Evolutionary conservation across 2,797 vertebrate species (phyloP), one percentile per base, ranked within the genome.

Genomic region (Cuniculus paca): DNA sequence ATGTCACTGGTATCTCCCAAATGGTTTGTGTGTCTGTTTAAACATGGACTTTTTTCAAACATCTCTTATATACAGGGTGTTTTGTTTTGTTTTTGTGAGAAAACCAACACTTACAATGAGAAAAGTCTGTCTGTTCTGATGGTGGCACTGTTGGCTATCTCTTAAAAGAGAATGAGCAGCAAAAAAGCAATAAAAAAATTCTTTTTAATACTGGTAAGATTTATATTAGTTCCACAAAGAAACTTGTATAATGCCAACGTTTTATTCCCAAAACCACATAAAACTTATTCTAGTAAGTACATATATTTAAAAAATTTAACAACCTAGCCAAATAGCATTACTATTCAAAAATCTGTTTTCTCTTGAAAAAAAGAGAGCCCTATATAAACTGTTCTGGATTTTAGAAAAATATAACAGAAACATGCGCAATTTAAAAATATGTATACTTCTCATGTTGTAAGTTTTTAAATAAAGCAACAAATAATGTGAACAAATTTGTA

Each of bases 101-200:
- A 1, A 95, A 81, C 16, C 3, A 65, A 3, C 34, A 42, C 24
- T 60, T 39, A 45, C 0, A 83, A 36, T 3, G 20, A 84, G 81
- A 79, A 79, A 84, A 97, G 45, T 3, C 31, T 84, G 13, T n/a
- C 42, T 39, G 63, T 88, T 97, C 95, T 85, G 96, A 96, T 0
- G 0, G 68, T 42, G 97, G 92, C 50, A 61, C 36, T n/a, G 16
- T 95, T 92, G 87, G 9, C 50, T 60, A 28, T 19, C 88, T 92
- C 88, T 78, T 93, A 34, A 0, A 31, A 45, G 20, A 97, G 61
- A 56, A 50, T 75, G 91, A 36, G 70, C 2, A 75, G 56, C n/a
- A 90, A 83, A 91, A 90, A 85, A 31, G 56, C 45, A 82, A 75
- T 10, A 19, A 34, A 91, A 91, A 90, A 88, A 77, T 78, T 36